phyloP scores from a whole-genome alignment of 1,140 invertebrate species.

The Hyles euphorbiae region DNA sequence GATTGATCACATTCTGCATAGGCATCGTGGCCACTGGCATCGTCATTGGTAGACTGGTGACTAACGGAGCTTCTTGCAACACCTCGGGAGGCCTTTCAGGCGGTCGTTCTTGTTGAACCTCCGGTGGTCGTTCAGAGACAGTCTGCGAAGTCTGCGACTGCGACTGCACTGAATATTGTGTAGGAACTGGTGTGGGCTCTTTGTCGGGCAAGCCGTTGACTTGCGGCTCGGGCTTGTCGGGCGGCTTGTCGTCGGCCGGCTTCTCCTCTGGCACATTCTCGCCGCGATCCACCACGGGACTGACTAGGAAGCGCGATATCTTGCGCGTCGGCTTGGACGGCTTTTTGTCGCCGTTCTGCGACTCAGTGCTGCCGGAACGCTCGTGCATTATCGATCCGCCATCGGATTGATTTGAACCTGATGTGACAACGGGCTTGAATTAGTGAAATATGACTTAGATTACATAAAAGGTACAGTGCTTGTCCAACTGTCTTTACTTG shows the following conservation, averaged over 20 bases:
- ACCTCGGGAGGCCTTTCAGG: constrained; percentile 13
- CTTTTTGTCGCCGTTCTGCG: constrained; percentile 47
- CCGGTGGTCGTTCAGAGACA: constrained; percentile 25
- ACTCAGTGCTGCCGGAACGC: constrained; percentile 50
- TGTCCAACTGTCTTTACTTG: no score
- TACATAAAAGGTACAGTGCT: no score
- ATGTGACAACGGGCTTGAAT: neutral
- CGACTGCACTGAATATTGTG: constrained; percentile 45
- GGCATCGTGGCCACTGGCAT: constrained; percentile 30
- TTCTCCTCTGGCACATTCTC: constrained; percentile 47
- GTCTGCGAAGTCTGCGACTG: constrained; percentile 34
- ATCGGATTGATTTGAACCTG: constrained; percentile 66
- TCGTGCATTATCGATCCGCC: constrained; percentile 50
- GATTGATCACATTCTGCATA: constrained; percentile 31
- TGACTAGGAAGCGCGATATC: constrained; percentile 87
- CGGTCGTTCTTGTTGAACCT: neutral
- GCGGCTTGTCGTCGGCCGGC: constrained; percentile 15
- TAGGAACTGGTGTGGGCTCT: constrained; percentile 43
- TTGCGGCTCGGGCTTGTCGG: constrained; percentile 18
- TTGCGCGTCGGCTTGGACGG: constrained; percentile 77
- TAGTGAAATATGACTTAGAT: no score
- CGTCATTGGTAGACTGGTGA: constrained; percentile 18
- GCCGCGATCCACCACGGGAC: constrained; percentile 79
- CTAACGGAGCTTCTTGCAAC: constrained; percentile 11
- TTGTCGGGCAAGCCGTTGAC: constrained; percentile 36